Conservation (phyloP, 2,113 vertebrate species). For the mouse (Mus musculus) region GRCm39 chr7:55481501-55482000, state of each 20-base stretch:
- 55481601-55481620: not conserved
- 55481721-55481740: not conserved
- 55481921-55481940: not conserved
- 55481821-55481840: not conserved
- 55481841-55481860: not conserved
- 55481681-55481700: not conserved
- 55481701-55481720: not conserved
- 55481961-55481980: not conserved
- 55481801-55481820: not conserved
- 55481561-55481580: not conserved
- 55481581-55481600: not conserved
- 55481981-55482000: not conserved
- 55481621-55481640: not conserved
- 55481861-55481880: not conserved
- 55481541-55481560: not conserved
- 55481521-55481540: not conserved
- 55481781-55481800: not conserved
- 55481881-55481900: not conserved
- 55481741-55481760: not conserved
- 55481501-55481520: not conserved
- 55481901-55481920: not conserved
- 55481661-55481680: not conserved
- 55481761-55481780: not conserved
- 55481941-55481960: not conserved
- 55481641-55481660: not conserved